Evolutionary conservation across 2,113 vertebrate species (phyloP).

Genomic region (Promerops cafer): DNA sequence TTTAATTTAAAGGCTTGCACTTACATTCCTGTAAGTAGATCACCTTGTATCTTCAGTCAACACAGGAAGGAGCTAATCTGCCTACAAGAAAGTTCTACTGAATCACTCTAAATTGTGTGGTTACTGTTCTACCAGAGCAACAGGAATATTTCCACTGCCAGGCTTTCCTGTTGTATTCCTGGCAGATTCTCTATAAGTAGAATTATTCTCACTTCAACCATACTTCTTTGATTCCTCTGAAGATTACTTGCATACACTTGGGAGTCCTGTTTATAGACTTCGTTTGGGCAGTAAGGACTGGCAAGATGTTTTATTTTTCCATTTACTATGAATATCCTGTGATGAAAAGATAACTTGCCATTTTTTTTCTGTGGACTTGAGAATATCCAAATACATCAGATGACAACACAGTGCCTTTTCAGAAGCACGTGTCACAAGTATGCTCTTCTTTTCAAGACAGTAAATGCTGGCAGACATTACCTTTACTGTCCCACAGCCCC

Average conservation of each 20-base stretch:
- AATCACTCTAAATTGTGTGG: fast-evolving
- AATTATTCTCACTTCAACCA: background rate
- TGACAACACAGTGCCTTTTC: background rate
- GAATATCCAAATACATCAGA: background rate
- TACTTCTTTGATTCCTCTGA: background rate
- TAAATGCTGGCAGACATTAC: background rate
- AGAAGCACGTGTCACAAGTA: background rate
- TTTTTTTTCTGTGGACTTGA: background rate
- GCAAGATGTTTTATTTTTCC: background rate
- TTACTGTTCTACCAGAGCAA: background rate
- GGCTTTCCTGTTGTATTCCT: background rate
- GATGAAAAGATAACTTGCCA: background rate
- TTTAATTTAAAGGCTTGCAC: background rate
- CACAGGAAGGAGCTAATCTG: background rate
- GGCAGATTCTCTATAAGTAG: background rate
- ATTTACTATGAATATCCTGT: background rate
- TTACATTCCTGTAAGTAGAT: background rate
- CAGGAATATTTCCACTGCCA: background rate
- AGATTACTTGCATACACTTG: background rate
- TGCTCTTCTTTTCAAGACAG: background rate
- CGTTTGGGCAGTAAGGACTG: background rate
- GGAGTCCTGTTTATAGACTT: background rate
- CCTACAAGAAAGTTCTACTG: background rate
- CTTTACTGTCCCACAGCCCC: background rate
- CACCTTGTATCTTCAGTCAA: background rate